These are phyloP conservation scores for Enhydra lutris DNA, from an alignment of 2,113 vertebrate genomes.

Conservation along the genomic window DNA sequence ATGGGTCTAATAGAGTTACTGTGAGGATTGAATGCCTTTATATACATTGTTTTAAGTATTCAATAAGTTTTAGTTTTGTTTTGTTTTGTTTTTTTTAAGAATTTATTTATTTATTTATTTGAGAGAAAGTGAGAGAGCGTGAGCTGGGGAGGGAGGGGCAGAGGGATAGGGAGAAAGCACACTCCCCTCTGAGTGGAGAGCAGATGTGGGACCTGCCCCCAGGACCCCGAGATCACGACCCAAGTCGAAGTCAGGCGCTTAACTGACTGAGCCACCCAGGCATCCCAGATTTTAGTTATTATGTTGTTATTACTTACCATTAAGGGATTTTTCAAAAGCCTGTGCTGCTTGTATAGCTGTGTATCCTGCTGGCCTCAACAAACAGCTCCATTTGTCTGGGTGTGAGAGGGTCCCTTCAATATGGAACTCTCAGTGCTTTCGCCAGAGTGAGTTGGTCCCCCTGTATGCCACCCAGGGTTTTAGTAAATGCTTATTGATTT, in stretches of 20 bases:
- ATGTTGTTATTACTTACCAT: neutral
- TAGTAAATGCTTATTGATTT: neutral
- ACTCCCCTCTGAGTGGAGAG: too few relatives aligned
- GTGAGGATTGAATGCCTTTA: neutral
- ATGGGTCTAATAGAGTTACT: neutral
- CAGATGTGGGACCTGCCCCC: rapidly evolving
- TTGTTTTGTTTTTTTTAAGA: neutral
- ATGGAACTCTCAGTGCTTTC: neutral
- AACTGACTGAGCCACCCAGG: too few relatives aligned
- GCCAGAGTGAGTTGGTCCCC: neutral
- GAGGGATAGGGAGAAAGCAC: too few relatives aligned
- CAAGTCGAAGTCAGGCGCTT: too few relatives aligned
- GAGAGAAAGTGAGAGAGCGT: too few relatives aligned
- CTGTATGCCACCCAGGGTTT: neutral
- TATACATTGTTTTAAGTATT: constrained; percentile 16
- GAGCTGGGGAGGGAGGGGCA: too few relatives aligned
- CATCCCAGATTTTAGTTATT: neutral
- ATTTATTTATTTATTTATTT: too few relatives aligned
- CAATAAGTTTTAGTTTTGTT: neutral
- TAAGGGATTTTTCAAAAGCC: neutral
- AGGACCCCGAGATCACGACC: too few relatives aligned
- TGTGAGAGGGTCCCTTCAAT: neutral
- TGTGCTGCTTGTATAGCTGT: neutral
- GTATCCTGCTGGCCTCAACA: neutral
- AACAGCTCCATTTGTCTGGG: neutral